phyloP scores from a whole-genome alignment of 2,113 vertebrate species.

The Misgurnus mizolepis region DNA sequence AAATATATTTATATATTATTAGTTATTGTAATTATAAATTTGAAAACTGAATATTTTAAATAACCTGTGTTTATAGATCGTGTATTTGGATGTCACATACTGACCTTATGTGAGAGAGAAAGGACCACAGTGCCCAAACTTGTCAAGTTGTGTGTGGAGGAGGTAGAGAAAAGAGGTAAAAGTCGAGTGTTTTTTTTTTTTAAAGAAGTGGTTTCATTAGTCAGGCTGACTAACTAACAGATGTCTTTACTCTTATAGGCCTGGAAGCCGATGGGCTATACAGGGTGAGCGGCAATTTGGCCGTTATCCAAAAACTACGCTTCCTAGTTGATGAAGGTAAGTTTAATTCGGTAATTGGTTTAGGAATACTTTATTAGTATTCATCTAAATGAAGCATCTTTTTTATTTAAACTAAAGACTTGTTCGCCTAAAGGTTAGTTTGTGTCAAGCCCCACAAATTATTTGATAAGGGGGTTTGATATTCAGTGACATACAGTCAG shows the following conservation, averaged over 20 bases:
- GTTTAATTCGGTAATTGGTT: slow-evolving; percentile 39
- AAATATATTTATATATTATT: not conserved
- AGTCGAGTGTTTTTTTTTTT: not conserved
- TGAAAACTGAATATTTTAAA: not conserved
- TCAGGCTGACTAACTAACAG: not conserved
- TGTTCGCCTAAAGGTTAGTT: not conserved
- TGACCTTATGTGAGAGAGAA: slow-evolving; percentile 84
- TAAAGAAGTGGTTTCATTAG: not conserved
- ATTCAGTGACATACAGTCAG: slow-evolving; percentile 17
- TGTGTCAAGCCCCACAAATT: slow-evolving; percentile 17
- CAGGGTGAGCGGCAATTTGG: slow-evolving; percentile 89
- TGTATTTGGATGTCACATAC: slow-evolving; percentile 89
- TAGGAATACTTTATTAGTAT: not conserved
- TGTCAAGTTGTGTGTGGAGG: slow-evolving; percentile 83
- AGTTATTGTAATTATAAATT: too few species aligned
- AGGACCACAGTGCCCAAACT: slow-evolving; percentile 85
- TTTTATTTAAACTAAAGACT: slow-evolving; percentile 2
- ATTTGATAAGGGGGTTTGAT: slow-evolving; percentile 21
- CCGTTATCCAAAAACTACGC: slow-evolving; percentile 89
- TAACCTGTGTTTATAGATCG: slow-evolving; percentile 77
- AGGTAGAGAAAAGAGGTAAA: slow-evolving; percentile 88
- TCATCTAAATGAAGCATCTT: not conserved
- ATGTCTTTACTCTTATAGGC: slow-evolving; percentile 66
- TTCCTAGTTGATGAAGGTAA: slow-evolving; percentile 90
- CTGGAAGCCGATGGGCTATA: slow-evolving; percentile 87